Conservation (phyloP, 2,113 vertebrate species). For the Psophia crepitans region DNA sequence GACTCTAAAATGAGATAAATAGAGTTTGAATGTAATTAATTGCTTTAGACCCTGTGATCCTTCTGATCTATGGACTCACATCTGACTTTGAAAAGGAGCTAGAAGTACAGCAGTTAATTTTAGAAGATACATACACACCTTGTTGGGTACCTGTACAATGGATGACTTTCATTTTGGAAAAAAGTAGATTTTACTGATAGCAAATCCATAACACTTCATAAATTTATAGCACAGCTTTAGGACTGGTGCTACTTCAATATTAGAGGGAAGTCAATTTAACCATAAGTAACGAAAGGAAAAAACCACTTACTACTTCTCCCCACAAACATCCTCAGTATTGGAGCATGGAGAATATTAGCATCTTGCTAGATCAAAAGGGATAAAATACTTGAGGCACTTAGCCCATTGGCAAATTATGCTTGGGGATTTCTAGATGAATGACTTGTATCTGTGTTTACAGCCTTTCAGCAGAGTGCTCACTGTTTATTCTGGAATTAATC, state of each 20-base stretch:
- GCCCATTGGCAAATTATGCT: not conserved
- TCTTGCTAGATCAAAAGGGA: not conserved
- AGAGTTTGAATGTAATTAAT: not conserved
- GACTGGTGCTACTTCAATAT: not conserved
- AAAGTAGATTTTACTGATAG: not conserved
- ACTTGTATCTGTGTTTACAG: slow-evolving; percentile 20
- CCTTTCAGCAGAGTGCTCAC: slow-evolving; percentile 41
- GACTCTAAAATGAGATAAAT: not conserved
- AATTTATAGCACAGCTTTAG: not conserved
- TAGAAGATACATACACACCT: not conserved
- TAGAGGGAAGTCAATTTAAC: not conserved
- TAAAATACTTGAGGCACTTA: not conserved
- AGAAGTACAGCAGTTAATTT: not conserved
- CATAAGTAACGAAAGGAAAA: not conserved
- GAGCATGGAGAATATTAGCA: not conserved
- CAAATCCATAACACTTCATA: not conserved
- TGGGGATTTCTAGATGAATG: not conserved
- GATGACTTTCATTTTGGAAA: not conserved
- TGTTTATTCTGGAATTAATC: slow-evolving; percentile 73
- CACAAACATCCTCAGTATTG: not conserved
- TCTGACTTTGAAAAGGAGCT: not conserved
- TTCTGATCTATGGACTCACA: not conserved
- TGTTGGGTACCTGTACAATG: not conserved
- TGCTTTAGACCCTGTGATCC: not conserved
- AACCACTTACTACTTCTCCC: not conserved